phyloP scores from a whole-genome alignment of 2,113 vertebrate species.

The Alethe diademata region DNA sequence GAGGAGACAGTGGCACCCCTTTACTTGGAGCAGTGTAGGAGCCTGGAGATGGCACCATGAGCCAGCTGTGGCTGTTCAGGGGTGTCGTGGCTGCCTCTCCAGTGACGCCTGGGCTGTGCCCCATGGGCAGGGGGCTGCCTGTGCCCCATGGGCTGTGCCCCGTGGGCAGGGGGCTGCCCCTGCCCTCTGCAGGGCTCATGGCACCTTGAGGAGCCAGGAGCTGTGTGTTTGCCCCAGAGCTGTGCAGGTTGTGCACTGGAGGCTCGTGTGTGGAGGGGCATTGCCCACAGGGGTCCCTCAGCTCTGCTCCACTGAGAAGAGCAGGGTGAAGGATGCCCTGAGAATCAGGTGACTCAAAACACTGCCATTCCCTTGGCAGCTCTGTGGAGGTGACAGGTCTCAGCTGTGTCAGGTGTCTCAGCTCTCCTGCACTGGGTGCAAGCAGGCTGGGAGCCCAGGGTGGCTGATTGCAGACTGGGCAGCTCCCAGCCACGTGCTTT shows the following conservation, averaged over 20 bases:
- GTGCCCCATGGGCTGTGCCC: neutral
- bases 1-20: fast-evolving
- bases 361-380: fast-evolving
- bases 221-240: fast-evolving
- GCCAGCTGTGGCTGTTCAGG: neutral
- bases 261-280: fast-evolving
- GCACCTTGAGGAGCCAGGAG: neutral
- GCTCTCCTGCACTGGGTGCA: neutral
- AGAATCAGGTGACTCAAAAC: neutral
- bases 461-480: neutral
- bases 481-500: neutral
- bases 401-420: neutral
- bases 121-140: neutral
- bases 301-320: neutral
- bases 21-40: neutral
- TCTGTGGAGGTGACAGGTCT: neutral
- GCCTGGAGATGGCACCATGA: fast-evolving
- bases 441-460: neutral
- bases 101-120: neutral
- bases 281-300: neutral
- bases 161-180: neutral
- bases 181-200: fast-evolving
- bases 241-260: fast-evolving
- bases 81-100: fast-evolving
- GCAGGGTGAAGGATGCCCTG: neutral